These are phyloP conservation scores for Platyrinchus mystaceus DNA, from an alignment of 2,797 vertebrate genomes.

Conservation along the genomic window DNA sequence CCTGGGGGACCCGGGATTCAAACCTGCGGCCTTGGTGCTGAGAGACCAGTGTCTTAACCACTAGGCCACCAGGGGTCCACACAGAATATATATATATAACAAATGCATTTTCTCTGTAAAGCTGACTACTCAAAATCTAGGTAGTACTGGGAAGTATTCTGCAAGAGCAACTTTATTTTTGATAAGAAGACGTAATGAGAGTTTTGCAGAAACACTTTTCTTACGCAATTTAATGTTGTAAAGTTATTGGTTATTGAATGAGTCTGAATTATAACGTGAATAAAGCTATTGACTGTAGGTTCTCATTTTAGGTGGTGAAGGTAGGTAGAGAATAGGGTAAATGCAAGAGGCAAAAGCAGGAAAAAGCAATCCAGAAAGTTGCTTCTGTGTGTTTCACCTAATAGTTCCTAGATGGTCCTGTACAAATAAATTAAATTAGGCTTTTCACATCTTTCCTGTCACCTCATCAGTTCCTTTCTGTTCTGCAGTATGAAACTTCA, in stretches of 20 bases:
- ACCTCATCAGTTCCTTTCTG: not conserved
- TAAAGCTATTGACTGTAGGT: not conserved
- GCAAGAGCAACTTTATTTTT: not conserved
- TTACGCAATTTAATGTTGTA: not conserved
- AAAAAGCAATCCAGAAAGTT: not conserved
- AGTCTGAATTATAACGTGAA: not conserved
- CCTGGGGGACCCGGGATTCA: too few species aligned
- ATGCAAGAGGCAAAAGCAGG: not conserved
- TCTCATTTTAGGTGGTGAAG: not conserved
- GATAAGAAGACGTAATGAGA: not conserved
- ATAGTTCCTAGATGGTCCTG: not conserved
- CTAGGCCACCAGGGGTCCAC: too few species aligned
- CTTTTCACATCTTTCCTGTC: not conserved
- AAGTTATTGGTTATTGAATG: not conserved
- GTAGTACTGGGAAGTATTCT: not conserved
- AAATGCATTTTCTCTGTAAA: not conserved
- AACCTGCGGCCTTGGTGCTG: too few species aligned
- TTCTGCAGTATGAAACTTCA: not conserved
- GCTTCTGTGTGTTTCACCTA: not conserved
- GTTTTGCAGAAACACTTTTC: not conserved
- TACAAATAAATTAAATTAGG: not conserved
- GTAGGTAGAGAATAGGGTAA: not conserved
- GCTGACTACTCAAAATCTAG: not conserved
- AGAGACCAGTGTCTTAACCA: too few species aligned
- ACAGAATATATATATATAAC: not conserved